These are phyloP conservation scores for Helicorthomorpha holstii DNA, from an alignment of 1,140 invertebrate genomes.

Conservation along the genomic window DNA sequence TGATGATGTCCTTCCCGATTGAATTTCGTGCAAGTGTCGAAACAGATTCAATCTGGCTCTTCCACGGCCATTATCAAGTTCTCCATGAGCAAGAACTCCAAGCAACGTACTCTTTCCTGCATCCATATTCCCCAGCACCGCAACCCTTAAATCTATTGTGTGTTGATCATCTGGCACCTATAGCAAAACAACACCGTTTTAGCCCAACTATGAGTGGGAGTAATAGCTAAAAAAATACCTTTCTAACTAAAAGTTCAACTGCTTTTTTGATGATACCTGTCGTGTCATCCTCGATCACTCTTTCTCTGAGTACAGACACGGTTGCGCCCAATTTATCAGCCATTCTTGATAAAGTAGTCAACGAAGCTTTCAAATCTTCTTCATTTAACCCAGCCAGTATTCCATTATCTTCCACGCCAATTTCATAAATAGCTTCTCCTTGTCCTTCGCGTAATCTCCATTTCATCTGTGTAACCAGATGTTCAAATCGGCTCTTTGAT, in stretches of 20 bases:
- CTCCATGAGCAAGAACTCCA: slow-evolving; percentile 87
- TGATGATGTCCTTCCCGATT: slow-evolving; percentile 85
- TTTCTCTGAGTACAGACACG: slow-evolving; percentile 47
- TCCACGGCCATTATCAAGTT: slow-evolving; percentile 87
- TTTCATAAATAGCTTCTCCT: slow-evolving; percentile 91
- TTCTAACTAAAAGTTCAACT: slow-evolving; percentile 76
- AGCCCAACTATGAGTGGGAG: too few species aligned
- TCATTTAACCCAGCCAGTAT: slow-evolving; percentile 58
- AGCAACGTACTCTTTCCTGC: slow-evolving; percentile 84
- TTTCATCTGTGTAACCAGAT: slow-evolving; percentile 80
- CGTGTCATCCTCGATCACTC: slow-evolving; percentile 25
- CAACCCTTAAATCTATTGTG: slow-evolving; percentile 71
- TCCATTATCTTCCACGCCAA: slow-evolving; percentile 88
- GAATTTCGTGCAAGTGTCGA: slow-evolving; percentile 89
- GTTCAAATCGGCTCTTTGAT: slow-evolving; percentile 65
- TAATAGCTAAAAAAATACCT: too few species aligned
- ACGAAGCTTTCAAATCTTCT: slow-evolving; percentile 60
- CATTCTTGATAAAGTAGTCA: slow-evolving; percentile 69
- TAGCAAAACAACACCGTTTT: neutral
- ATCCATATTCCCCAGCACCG: slow-evolving; percentile 83
- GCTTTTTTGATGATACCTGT: slow-evolving; percentile 26
- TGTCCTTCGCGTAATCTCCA: slow-evolving; percentile 72
- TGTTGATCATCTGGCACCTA: slow-evolving; percentile 74
- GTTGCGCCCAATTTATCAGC: slow-evolving; percentile 63
- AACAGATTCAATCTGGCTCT: slow-evolving; percentile 89